phyloP scores from a whole-genome alignment of 2,113 vertebrate genomes.

The Rhodinocichla rosea region DNA sequence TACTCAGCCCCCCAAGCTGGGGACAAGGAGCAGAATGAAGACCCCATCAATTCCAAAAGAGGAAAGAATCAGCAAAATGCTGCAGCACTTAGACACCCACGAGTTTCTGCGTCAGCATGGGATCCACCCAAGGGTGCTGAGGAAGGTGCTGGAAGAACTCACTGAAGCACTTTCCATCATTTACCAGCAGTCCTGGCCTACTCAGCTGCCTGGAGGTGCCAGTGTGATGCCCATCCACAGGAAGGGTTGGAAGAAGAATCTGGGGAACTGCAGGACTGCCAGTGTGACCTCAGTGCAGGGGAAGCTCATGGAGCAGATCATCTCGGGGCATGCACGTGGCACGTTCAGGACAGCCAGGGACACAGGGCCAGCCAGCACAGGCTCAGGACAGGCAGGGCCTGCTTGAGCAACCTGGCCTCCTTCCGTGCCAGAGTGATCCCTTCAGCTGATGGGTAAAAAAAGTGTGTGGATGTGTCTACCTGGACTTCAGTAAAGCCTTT shows the following conservation, averaged over 20 bases:
- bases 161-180: not conserved
- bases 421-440: not conserved
- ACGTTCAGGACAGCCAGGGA: not conserved
- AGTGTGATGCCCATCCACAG: not conserved
- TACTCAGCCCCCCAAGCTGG: not conserved
- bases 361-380: not conserved
- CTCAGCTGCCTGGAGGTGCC: not conserved
- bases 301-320: not conserved
- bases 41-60: not conserved
- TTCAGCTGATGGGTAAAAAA: not conserved
- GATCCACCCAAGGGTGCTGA: not conserved
- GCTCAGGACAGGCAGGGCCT: not conserved
- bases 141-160: not conserved
- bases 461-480: not conserved
- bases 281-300: not conserved
- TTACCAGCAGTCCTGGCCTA: not conserved
- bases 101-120: accelerated
- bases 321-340: not conserved
- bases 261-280: not conserved
- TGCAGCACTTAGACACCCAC: not conserved
- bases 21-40: not conserved
- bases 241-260: not conserved
- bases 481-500: not conserved
- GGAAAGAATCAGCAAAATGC: not conserved
- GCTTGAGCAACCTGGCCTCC: not conserved